Evolutionary conservation across 2,888 invertebrate species (phyloP).

Genomic region (Drosophila hamatofila): DNA sequence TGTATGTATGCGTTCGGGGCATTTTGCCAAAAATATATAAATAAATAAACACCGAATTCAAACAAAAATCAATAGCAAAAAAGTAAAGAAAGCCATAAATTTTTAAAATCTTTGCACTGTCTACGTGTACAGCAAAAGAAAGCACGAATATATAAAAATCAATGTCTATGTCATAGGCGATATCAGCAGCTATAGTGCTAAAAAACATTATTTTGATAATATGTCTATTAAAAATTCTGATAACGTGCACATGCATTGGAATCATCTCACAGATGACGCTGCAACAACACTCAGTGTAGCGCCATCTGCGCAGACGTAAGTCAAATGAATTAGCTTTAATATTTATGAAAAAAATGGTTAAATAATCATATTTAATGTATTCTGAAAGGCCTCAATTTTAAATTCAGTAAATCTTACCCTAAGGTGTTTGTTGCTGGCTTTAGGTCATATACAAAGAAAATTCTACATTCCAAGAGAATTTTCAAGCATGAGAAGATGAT

Average conservation of each 20-base stretch:
- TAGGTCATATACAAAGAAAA: background rate
- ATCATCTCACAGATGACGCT: conserved; percentile 8
- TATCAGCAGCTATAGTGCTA: conserved; percentile 1
- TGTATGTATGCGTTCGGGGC: conserved; percentile 32
- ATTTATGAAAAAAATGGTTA: background rate
- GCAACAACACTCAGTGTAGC: background rate
- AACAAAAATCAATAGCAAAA: conserved; percentile 62
- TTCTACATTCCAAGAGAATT: background rate
- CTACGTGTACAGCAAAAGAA: background rate
- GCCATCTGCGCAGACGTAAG: conserved; percentile 15
- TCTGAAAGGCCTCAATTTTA: background rate
- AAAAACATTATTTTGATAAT: conserved; percentile 1
- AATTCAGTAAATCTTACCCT: background rate
- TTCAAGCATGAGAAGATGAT: background rate
- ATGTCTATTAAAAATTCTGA: background rate
- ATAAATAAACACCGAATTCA: conserved; percentile 37
- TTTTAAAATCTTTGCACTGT: background rate
- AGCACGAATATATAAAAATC: background rate
- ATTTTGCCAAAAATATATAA: conserved; percentile 46
- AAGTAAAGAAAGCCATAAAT: background rate
- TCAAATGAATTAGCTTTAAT: background rate
- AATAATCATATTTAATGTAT: conserved; percentile 2
- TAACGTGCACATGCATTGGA: conserved; percentile 7
- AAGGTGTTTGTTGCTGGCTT: background rate
- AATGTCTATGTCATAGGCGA: background rate